Percentiles rank a stretch among this genome's conserved stretches.
These are phyloP conservation scores for Griposia aprilina DNA, from an alignment of 2,888 invertebrate genomes.

Conservation along the genomic window DNA sequence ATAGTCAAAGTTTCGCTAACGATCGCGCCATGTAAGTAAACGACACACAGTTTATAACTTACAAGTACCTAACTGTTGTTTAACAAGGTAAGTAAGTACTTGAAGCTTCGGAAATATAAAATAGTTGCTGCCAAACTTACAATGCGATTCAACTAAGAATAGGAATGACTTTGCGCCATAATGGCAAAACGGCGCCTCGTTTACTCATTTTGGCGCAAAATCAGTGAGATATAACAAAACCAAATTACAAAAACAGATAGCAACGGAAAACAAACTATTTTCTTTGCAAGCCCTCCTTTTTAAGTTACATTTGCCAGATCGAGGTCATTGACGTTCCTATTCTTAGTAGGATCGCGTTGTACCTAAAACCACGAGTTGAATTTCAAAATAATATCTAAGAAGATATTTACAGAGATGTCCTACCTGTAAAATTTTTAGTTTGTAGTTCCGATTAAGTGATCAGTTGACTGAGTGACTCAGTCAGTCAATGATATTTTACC, in stretches of 20 bases:
- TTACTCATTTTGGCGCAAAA: too few relatives aligned
- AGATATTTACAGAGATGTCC: neutral
- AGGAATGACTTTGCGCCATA: too few relatives aligned
- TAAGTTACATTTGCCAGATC: neutral
- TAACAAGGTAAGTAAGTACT: constrained; percentile 33
- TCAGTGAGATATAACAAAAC: neutral
- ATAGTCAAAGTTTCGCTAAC: constrained; percentile 45
- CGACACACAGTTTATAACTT: constrained; percentile 30
- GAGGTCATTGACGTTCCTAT: neutral
- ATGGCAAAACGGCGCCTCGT: too few relatives aligned
- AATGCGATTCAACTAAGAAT: too few relatives aligned
- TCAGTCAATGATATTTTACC: neutral
- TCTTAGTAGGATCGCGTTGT: neutral
- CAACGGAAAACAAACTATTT: neutral
- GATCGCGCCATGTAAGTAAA: constrained; percentile 36
- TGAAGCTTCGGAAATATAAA: constrained; percentile 9
- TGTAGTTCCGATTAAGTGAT: neutral
- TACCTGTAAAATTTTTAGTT: neutral
- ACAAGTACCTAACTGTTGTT: constrained; percentile 31
- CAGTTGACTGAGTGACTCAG: too few relatives aligned
- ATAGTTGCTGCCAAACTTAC: neutral
- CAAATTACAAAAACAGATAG: neutral
- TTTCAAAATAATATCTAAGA: neutral
- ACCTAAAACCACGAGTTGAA: neutral
- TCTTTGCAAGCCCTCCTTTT: neutral